Evolutionary conservation across 2,113 vertebrate genomes (phyloP), one percentile per base, ranked within the genome.

Genomic region (Nansenia antarctica): DNA sequence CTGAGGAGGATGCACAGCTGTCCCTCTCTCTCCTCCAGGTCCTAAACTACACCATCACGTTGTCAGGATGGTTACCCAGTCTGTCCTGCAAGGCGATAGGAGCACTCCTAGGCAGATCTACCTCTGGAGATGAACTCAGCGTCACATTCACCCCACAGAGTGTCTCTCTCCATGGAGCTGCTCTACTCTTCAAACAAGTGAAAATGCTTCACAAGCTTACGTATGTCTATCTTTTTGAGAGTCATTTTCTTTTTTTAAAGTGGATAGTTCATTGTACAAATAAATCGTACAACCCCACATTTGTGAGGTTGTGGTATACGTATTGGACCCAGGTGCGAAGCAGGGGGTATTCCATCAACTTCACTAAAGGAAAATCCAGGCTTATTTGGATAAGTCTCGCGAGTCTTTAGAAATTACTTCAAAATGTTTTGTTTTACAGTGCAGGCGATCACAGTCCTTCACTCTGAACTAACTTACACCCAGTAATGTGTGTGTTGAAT

Each of bases 21-120:
- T 24, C 61, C 0, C 2, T 39, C 20, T 35, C 32, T 24, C 63
- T 79, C 14, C 60, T 79, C 11, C 42, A 45, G 53, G 12, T 53
- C 7, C 52, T 75, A 59, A 59, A 42, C 35, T 75, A 64, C 31
- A 67, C 12, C 30, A 39, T 74, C 29, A 67, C 64, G 5, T 47
- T 79, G 64, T 62, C n/a, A 18, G 63, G 62, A 18, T 55, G 70
- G 63, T 31, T 79, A 53, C 62, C 47, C 54, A 67, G 11, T 9
- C 35, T 52, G 9, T 15, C 65, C 31, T 74, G 72, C 54, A 37
- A 18, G 11, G 34, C 68, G 34, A 42, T 79, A 11, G 68, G 39
- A 2, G 24, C 11, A 42, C 59, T 72, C 32, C 61, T 79, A 11
- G 2, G 31, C 29, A 20, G 6, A n/a, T 30, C 60, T 9, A 15